Evolutionary conservation across 1,140 invertebrate species (phyloP), one percentile per base, ranked within the genome.

Genomic region (Rhopalosiphum padi): DNA sequence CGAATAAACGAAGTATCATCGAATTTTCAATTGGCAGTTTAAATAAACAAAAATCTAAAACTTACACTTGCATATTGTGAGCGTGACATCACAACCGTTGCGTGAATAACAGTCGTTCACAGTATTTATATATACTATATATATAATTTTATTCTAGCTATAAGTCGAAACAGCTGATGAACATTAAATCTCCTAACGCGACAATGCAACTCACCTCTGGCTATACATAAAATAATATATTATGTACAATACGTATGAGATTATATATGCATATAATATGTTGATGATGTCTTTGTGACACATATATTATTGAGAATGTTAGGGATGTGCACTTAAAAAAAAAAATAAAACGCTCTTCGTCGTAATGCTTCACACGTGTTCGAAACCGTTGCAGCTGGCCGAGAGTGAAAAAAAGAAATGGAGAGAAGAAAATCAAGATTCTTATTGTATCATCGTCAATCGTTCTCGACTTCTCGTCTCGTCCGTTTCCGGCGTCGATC

Each of bases 1-100:
- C 41, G 46, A 86, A 87, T 48, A 87, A 46, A 87, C 43, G 86
- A 48, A 87, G 7, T 35, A 48, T 48, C 86, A 22, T 48, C 46
- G 15, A 48, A 87, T 87, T 48, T 87, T 35, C 43, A 87, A 87
- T 87, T 48, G 43, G 46, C 86, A 48, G 37, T 85, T 87, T 46
- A 46, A 23, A 46, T 46, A 48, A 48, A 87, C 41, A 46, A 87
- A 46, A 87, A 37, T 37, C n/a, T 83, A 82, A 51, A 51, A 51
- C 48, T 51, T 51, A 51, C 15, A 51, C 18, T 51, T 51, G 48
- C 48, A 51, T 77, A 35, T 77, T 77, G 30, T 77, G 2, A 35
- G 35, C 35, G 30, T 77, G 2, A 77, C 15, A 51, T 77, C 22
- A 41, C 43, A 48, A 87, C 30, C 43, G 15, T 87, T 1, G 41